Percentiles rank a stretch among this genome's conserved stretches.
phyloP scores from a whole-genome alignment of 2,797 vertebrate genomes.

The Argyrosomus regius region DNA sequence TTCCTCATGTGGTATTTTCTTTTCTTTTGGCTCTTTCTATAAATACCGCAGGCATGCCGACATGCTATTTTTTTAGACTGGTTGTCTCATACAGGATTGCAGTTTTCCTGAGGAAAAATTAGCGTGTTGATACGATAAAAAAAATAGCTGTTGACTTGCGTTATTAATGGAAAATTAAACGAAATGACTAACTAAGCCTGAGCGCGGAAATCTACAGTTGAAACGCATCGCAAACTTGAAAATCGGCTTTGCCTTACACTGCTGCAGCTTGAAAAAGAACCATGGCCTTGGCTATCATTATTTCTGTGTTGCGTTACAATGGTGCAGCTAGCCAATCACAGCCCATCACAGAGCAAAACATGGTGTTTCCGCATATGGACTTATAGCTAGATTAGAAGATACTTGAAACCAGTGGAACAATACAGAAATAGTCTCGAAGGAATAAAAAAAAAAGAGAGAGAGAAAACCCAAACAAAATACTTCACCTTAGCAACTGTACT shows the following conservation, averaged over 20 bases:
- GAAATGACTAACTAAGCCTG: not conserved
- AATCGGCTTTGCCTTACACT: too few species aligned
- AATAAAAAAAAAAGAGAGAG: not conserved
- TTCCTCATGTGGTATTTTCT: not conserved
- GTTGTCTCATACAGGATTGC: not conserved
- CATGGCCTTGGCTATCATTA: too few species aligned
- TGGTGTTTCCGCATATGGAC: too few species aligned
- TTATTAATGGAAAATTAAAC: slow-evolving; percentile 1
- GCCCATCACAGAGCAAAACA: too few species aligned
- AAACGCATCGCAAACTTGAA: not conserved
- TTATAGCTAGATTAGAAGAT: too few species aligned
- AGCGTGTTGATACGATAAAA: not conserved
- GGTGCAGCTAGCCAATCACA: not conserved
- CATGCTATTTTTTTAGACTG: not conserved
- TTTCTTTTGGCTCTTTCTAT: not conserved
- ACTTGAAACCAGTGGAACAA: too few species aligned
- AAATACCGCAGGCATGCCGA: not conserved
- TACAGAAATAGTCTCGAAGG: too few species aligned
- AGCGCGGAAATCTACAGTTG: not conserved
- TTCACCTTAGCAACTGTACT: not conserved
- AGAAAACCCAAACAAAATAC: too few species aligned
- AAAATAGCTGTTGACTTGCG: not conserved
- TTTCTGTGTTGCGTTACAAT: not conserved
- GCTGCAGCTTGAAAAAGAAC: too few species aligned
- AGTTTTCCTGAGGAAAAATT: not conserved